phyloP scores from a whole-genome alignment of 1,140 invertebrate genomes.

The Arctopsyche grandis region DNA sequence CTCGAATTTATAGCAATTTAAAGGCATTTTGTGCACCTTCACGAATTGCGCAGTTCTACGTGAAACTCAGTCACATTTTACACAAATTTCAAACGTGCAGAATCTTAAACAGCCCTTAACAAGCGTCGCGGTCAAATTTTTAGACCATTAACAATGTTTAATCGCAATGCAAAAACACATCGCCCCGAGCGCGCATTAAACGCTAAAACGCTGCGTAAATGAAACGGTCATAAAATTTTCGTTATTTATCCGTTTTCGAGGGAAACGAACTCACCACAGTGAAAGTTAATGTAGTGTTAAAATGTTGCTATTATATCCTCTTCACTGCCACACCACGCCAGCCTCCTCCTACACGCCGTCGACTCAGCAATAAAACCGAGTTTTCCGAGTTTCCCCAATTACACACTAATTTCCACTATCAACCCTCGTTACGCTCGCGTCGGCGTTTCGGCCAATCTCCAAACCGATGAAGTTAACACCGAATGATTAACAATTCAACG shows the following conservation, averaged over 20 bases:
- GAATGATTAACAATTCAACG: not conserved
- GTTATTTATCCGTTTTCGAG: conserved; percentile 18
- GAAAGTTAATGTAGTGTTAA: conserved; percentile 28
- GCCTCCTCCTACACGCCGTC: too few relatives aligned
- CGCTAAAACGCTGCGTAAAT: too few relatives aligned
- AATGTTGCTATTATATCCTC: conserved; percentile 36
- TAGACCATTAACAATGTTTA: too few relatives aligned
- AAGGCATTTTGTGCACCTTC: too few relatives aligned
- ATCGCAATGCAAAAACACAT: too few relatives aligned
- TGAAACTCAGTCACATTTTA: too few relatives aligned
- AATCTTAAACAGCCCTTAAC: too few relatives aligned
- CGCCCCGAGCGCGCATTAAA: too few relatives aligned
- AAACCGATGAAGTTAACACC: not conserved
- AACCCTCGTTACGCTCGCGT: not conserved
- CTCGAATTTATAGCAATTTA: too few relatives aligned
- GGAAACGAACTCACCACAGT: not conserved
- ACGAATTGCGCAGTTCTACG: too few relatives aligned
- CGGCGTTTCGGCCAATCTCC: not conserved
- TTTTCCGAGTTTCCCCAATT: conserved; percentile 7
- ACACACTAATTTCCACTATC: conserved; percentile 35
- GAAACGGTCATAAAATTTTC: conserved; percentile 4
- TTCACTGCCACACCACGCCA: not conserved
- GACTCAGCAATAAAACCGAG: not conserved
- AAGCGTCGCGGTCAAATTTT: too few relatives aligned
- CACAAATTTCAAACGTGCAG: too few relatives aligned